These are phyloP conservation scores for Phoxinus phoxinus DNA, from an alignment of 2,113 vertebrate species.

Conservation along the genomic window DNA sequence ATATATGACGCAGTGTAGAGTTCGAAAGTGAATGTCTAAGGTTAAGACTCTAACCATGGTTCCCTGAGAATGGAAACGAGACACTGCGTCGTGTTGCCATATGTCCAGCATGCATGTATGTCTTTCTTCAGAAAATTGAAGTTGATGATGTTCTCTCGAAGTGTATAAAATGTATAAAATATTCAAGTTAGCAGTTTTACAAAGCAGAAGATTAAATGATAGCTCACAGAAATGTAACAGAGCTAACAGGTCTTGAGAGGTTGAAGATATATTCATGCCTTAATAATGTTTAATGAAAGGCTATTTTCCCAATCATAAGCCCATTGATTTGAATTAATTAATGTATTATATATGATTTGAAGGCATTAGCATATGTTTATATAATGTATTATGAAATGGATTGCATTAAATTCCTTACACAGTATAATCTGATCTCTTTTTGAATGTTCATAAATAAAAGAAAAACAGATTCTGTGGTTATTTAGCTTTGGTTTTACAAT, in stretches of 20 bases:
- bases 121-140: no score
- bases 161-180: no score
- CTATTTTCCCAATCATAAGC: not conserved
- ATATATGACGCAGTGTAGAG: no score
- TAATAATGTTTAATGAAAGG: not conserved
- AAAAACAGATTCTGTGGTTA: not conserved
- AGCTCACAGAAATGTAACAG: not conserved
- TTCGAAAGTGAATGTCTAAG: no score
- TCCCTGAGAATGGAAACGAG: no score
- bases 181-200: constrained; percentile 4
- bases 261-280: not conserved
- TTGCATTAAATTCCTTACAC: not conserved
- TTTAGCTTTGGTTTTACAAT: not conserved
- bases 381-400: not conserved
- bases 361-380: not conserved
- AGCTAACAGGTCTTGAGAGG: not conserved
- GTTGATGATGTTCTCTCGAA: no score
- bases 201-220: not conserved
- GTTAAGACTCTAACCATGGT: no score
- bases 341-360: not conserved
- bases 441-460: not conserved
- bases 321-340: not conserved
- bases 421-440: not conserved
- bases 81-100: no score
- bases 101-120: no score